These are phyloP conservation scores for Ophraella communa DNA, from an alignment of 2,888 invertebrate species.

Conservation along the genomic window DNA sequence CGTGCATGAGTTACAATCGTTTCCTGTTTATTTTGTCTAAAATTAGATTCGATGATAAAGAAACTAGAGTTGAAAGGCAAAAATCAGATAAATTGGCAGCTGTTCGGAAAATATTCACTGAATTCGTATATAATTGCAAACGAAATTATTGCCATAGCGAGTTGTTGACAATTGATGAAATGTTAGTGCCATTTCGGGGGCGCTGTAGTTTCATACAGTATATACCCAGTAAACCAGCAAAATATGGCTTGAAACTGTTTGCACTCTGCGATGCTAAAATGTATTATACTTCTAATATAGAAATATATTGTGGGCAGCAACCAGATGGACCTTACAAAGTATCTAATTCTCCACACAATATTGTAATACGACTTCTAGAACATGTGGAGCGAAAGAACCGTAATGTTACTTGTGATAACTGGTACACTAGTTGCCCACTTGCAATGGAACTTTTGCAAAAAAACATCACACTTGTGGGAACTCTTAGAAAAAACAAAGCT, in stretches of 20 bases:
- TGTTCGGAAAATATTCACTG: conserved; percentile 26
- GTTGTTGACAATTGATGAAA: conserved; percentile 14
- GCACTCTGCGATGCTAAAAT: conserved; percentile 40
- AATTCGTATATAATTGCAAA: conserved; percentile 12
- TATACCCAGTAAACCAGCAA: conserved; percentile 22
- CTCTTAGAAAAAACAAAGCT: conserved; percentile 40
- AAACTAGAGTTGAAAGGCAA: conserved; percentile 32
- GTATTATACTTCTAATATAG: conserved; percentile 35
- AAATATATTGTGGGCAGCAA: conserved; percentile 42
- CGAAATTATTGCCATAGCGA: conserved; percentile 2
- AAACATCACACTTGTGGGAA: conserved; percentile 37
- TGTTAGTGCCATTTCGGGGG: conserved; percentile 9
- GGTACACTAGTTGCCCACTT: conserved; percentile 43
- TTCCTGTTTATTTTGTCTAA: conserved; percentile 14
- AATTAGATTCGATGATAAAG: conserved; percentile 20
- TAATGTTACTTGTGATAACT: conserved; percentile 33
- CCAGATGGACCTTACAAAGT: conserved; percentile 32
- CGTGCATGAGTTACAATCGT: conserved; percentile 16
- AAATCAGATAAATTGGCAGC: conserved; percentile 41
- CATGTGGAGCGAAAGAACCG: conserved; percentile 13
- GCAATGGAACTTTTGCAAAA: conserved; percentile 34
- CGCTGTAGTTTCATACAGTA: conserved; percentile 13
- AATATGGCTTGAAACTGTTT: conserved; percentile 43
- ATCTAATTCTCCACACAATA: conserved; percentile 25
- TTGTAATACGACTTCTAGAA: conserved; percentile 14